Evolutionary conservation across 2,888 invertebrate species (phyloP), one percentile per base, ranked within the genome.

Genomic region (Pristionchus exspectatus): DNA sequence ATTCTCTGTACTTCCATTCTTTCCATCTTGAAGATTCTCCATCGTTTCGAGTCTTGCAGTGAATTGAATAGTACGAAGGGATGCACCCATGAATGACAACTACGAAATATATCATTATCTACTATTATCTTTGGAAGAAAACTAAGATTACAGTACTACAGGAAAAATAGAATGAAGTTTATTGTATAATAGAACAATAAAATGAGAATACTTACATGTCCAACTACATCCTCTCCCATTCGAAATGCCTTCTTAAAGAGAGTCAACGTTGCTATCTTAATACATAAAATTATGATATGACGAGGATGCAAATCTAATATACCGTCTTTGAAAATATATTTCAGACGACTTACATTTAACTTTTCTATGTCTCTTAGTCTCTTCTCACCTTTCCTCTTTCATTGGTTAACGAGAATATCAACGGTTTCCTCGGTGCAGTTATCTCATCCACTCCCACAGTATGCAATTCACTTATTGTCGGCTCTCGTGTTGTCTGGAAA

Each of bases 201-300:
- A 24, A 33, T 50, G 7, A 72, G 72, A 69, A n/a, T 5, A 77
- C 77, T 27, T 54, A 88, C 88, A 88, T 90, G 90, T n/a, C 98
- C 99, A 90, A 98, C 97, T 94, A 99, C 98, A 94, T 99, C 99
- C 96, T 99, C 99, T 21, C 99, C 99, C 7, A 99, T 96, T 95
- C 98, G 98, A 95, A 98, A 99, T 0, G 97, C 97, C 92, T 98
- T 97, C 96, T 98, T 99, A 95, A 98, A 98, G 89, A 99, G 96
- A 95, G 98, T 98, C 95, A 99, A 98, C 87, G 98, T 96, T 0
- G 97, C 98, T 0, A 99, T 98, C 85, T 90, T 54, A 16, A 88
- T 38, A 16, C 21, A 30, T 56, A 10, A 50, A 12, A 50, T 7
- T 50, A 50, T 1, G 44, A 50, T 50, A 9, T 50, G 44, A 50